Conservation (phyloP, 2,113 vertebrate genomes). For the Numida meleagris region DNA sequence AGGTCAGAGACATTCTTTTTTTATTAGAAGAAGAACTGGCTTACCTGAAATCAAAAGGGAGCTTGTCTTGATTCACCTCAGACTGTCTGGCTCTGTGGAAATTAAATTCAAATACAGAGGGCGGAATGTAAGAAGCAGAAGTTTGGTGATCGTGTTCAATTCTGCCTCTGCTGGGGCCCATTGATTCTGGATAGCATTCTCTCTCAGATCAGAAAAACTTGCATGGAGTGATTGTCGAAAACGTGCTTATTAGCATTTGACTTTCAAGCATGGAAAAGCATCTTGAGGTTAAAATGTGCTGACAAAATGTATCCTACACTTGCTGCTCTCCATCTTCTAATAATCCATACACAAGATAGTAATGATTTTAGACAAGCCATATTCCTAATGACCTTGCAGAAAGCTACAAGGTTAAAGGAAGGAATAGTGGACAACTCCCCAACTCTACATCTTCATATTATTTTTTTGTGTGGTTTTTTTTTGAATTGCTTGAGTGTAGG, state of each 20-base stretch:
- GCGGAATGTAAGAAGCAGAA: not conserved
- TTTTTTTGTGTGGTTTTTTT: not conserved
- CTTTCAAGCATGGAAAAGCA: not conserved
- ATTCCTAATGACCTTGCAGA: not conserved
- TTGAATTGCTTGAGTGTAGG: not conserved
- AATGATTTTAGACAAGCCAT: not conserved
- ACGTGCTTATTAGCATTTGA: not conserved
- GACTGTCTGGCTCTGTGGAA: not conserved
- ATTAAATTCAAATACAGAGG: not conserved
- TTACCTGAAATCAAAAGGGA: conserved; percentile 44
- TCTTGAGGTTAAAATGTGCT: not conserved
- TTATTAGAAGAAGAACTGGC: conserved; percentile 22
- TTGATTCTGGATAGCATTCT: not conserved
- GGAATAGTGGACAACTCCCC: not conserved
- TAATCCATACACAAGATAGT: not conserved
- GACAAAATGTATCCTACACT: not conserved
- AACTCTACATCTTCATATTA: not conserved
- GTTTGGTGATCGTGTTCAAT: not conserved
- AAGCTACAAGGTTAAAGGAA: not conserved
- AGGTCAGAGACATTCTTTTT: conserved; percentile 30
- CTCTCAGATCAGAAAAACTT: not conserved
- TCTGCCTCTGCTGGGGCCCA: not conserved
- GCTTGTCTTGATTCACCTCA: conserved; percentile 23
- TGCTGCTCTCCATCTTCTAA: not conserved
- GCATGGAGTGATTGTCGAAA: not conserved